A percentile compares a stretch with the other conserved stretches of the same genome.
Conservation (phyloP, 2,888 invertebrate species). For the Tenthredo mesomela region DNA sequence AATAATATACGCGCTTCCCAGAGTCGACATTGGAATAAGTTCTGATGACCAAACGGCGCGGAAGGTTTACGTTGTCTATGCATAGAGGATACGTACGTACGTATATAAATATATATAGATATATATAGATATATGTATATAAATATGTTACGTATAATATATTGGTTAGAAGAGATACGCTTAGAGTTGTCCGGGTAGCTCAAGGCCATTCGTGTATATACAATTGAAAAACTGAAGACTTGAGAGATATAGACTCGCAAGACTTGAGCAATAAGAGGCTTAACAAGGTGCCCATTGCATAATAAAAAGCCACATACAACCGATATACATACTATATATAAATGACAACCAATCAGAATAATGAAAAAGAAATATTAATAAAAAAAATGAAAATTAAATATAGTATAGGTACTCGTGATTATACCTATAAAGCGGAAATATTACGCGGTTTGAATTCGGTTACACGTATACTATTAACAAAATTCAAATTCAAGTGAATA, state of each 20-base stretch:
- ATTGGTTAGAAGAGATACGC: conserved; percentile 14
- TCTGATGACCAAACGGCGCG: conserved; percentile 22
- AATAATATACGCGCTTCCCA: background rate
- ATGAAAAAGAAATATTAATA: background rate
- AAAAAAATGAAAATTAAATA: background rate
- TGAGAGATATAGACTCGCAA: conserved; percentile 17
- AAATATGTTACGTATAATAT: conserved; percentile 2
- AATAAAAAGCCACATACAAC: conserved; percentile 29
- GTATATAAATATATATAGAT: background rate
- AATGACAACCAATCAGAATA: conserved; percentile 6
- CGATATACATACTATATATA: too few relatives aligned
- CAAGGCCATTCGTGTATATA: conserved; percentile 45
- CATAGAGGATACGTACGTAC: background rate
- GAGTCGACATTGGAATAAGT: conserved; percentile 6
- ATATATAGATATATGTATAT: background rate
- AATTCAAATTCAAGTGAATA: too few relatives aligned
- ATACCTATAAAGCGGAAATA: background rate
- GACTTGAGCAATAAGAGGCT: conserved; percentile 46
- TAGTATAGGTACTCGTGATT: too few relatives aligned
- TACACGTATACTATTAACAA: too few relatives aligned
- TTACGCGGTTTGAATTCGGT: too few relatives aligned
- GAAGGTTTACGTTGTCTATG: conserved; percentile 8
- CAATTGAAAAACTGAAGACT: conserved; percentile 49
- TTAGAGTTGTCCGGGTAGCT: conserved; percentile 44
- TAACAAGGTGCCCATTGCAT: conserved; percentile 44